These are phyloP conservation scores for Collichthys lucidus DNA, from an alignment of 2,113 vertebrate species.

Conservation along the genomic window DNA sequence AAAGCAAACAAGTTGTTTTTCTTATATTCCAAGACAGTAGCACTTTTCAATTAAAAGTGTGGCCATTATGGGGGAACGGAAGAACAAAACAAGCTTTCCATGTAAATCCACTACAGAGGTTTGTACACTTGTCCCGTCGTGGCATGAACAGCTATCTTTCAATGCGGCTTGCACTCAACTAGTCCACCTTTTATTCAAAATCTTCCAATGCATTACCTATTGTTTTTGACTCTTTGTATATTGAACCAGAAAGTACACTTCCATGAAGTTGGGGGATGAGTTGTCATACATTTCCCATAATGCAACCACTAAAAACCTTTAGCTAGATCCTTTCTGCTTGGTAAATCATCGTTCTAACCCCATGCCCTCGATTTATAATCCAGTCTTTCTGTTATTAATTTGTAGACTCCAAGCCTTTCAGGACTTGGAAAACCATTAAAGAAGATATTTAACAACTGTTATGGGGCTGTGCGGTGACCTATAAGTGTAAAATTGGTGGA, in stretches of 20 bases:
- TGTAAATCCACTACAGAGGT: no score
- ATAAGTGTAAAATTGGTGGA: not conserved
- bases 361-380: not conserved
- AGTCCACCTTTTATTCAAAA: not conserved
- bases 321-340: not conserved
- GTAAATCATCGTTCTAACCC: not conserved
- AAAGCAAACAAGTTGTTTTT: no score
- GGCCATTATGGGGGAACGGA: no score
- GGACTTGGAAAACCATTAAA: not conserved
- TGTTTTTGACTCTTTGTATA: no score
- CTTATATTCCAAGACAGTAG: no score
- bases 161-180: no score
- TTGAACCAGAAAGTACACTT: not conserved
- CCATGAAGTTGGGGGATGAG: not conserved
- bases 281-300: not conserved
- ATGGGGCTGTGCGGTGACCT: not conserved
- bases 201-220: no score
- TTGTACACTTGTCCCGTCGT: no score
- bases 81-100: no score
- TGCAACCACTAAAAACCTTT: not conserved
- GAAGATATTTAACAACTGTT: not conserved
- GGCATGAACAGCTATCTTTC: not conserved
- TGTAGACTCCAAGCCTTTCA: not conserved
- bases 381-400: not conserved
- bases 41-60: no score